A percentile compares a stretch with the other conserved stretches of the same genome.
Conservation (phyloP, 2,888 invertebrate species). For the Rapana venosa region DNA sequence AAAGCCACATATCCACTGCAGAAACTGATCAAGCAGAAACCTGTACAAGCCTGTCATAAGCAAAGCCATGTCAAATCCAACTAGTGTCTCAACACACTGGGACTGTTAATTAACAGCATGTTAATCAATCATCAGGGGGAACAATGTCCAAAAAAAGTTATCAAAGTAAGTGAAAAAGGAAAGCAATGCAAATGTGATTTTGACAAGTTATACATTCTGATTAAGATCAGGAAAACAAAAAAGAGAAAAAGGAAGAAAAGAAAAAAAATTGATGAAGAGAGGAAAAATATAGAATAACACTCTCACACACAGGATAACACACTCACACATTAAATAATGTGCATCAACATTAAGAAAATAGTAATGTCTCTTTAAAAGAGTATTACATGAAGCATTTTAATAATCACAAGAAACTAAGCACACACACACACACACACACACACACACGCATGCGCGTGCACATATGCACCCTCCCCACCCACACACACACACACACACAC, state of each 20-base stretch:
- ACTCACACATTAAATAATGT: background rate
- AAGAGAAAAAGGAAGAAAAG: background rate
- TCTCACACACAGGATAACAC: background rate
- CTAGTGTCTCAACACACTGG: too few relatives aligned
- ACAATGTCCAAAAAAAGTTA: background rate
- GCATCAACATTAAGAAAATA: too few relatives aligned
- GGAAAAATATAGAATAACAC: background rate
- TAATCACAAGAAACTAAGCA: too few relatives aligned
- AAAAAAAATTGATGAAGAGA: background rate
- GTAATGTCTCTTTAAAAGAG: too few relatives aligned
- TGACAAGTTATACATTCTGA: too few relatives aligned
- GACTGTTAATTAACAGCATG: background rate
- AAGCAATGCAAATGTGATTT: background rate
- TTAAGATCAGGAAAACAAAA: background rate
- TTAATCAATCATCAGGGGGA: too few relatives aligned
- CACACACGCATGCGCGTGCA: too few relatives aligned
- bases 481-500: too few relatives aligned
- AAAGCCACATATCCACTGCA: background rate
- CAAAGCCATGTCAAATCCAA: background rate
- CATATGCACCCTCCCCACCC: too few relatives aligned
- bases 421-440: too few relatives aligned
- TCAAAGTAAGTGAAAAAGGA: background rate
- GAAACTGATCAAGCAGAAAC: background rate
- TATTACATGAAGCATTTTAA: too few relatives aligned
- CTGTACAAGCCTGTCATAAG: background rate